Conservation (phyloP, 2,888 invertebrate genomes). For the Cryptosula pallasiana region DNA sequence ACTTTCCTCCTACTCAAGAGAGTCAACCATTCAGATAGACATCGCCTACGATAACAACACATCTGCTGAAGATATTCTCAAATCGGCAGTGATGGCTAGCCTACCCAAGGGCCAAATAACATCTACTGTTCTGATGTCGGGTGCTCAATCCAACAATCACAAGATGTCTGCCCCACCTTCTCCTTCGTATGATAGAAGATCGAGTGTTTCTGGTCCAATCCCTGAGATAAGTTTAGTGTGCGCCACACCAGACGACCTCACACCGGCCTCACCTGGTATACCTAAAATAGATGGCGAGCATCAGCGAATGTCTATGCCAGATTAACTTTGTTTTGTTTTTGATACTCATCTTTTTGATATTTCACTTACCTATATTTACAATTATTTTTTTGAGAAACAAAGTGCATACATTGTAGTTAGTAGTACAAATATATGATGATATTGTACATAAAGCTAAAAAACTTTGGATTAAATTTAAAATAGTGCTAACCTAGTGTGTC, state of each 20-base stretch:
- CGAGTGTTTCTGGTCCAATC: slow-evolving; percentile 11
- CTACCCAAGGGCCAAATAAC: background rate
- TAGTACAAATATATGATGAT: no score
- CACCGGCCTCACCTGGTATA: background rate
- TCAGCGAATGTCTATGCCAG: background rate
- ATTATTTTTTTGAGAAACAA: no score
- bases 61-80: background rate
- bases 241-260: slow-evolving; percentile 16
- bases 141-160: background rate
- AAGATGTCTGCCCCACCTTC: background rate
- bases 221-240: slow-evolving; percentile 5
- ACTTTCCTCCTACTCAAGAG: background rate
- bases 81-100: background rate
- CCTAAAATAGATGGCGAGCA: background rate
- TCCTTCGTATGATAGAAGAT: background rate
- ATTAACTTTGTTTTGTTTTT: background rate
- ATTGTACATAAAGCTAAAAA: no score
- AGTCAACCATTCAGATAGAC: slow-evolving; percentile 7
- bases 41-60: background rate
- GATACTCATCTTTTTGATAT: no score
- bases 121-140: background rate
- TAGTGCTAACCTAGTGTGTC: no score
- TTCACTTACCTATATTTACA: no score
- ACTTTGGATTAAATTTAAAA: no score
- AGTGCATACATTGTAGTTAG: no score